Base-by-base conservation (phyloP, 2,113 vertebrate species). In the Hoplias malabaricus region DNA sequence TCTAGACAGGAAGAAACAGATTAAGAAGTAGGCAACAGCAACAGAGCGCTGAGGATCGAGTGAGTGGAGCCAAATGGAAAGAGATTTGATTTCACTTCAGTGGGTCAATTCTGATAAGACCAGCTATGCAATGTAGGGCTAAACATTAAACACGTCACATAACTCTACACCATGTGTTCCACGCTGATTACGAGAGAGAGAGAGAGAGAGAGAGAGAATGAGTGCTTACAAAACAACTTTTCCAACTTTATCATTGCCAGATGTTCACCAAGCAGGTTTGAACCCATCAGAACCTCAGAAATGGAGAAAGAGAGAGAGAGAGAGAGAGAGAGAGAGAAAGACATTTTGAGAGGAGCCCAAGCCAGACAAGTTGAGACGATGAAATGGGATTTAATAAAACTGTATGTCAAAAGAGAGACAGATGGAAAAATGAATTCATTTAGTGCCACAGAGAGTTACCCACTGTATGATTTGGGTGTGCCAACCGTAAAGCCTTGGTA, bases 211-310 rank as follows among this genome's bases (percentile, higher is more conserved):
- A 8, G 14, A 19, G 48, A 70, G 46, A 9, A 36, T 54, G 19
- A n/a, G 11, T 48, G 66, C 66, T 48, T 48, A 48, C 40, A 46
- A 69, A 69, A 46, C 42, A 48, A 67, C 63, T 29, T 48, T 50
- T 69, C 27, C 67, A 69, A 21, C 29, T 11, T 70, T 70, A 70
- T 70, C 38, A 70, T 36, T 70, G 68, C 68, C 68, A 70, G 68
- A 65, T 75, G 59, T 66, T 54, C 19, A 75, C 2, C 9, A 12
- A 36, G 23, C 23, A 42, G 19, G 5, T 19, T 1, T 23, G 50
- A 66, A 38, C n/a, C 14, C 16, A 16, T 33, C 23, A 40, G 16
- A 75, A 68, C 2, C n/a, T 74, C 42, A 68, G 46, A 75, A 11
- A 66, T 23, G 38, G 73, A 76, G 25, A 66, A 7, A 65, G 33